Conservation (phyloP, 2,113 vertebrate species). For the Chitala chitala region DNA sequence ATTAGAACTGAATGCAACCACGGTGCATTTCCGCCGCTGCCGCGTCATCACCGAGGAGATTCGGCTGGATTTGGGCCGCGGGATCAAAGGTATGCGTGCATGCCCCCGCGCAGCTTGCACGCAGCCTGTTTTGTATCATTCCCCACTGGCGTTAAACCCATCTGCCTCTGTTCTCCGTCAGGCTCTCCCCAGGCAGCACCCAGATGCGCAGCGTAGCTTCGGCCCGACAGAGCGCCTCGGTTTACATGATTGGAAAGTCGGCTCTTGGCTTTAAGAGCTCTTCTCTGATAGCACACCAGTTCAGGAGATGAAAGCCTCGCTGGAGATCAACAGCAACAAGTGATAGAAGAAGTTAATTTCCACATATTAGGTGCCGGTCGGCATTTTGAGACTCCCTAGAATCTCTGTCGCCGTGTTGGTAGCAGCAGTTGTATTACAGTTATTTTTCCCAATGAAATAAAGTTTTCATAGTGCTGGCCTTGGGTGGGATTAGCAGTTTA, state of each 20-base stretch:
- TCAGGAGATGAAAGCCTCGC: too few relatives aligned
- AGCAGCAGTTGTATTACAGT: too few relatives aligned
- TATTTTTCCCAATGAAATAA: too few relatives aligned
- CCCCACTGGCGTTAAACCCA: constrained; percentile 50
- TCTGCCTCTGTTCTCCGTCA: constrained; percentile 46
- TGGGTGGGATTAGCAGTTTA: too few relatives aligned
- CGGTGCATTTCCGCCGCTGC: constrained; percentile 22
- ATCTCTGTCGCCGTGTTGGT: too few relatives aligned
- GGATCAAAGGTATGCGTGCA: constrained; percentile 42
- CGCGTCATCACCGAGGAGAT: constrained; percentile 12
- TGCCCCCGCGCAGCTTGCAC: constrained; percentile 30
- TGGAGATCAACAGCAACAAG: too few relatives aligned
- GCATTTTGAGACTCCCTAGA: too few relatives aligned
- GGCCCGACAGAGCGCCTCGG: background rate
- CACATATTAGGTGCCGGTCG: too few relatives aligned
- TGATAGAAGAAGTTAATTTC: too few relatives aligned
- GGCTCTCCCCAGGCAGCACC: constrained; percentile 24
- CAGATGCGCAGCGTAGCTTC: background rate
- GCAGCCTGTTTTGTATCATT: constrained; percentile 56
- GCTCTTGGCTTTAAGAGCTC: background rate
- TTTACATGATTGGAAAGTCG: background rate
- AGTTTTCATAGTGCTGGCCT: too few relatives aligned
- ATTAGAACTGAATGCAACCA: background rate
- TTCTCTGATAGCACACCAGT: too few relatives aligned
- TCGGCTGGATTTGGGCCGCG: constrained; percentile 43